These are phyloP conservation scores for Centropyge bicolor DNA, from an alignment of 2,797 vertebrate genomes.

Conservation along the genomic window DNA sequence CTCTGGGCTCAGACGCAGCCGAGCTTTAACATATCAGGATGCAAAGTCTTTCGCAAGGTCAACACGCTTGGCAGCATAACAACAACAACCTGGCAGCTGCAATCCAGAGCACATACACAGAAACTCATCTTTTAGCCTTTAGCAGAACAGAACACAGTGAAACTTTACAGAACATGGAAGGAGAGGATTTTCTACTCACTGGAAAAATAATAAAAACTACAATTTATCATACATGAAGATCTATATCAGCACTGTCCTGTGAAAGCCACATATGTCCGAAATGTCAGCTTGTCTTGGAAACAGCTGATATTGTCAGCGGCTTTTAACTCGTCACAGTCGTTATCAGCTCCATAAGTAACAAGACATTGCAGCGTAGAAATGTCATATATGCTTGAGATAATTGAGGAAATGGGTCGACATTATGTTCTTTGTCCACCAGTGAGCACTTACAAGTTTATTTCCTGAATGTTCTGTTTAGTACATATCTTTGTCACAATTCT, in stretches of 20 bases:
- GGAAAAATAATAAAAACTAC: background rate
- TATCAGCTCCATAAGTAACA: background rate
- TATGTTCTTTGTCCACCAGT: background rate
- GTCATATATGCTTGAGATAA: background rate
- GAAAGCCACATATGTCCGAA: background rate
- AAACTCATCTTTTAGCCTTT: conserved; percentile 2
- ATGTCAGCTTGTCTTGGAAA: background rate
- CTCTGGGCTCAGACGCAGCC: conserved; percentile 44
- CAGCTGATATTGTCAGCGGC: background rate
- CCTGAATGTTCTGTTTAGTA: background rate
- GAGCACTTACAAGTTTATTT: background rate
- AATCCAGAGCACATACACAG: conserved; percentile 35
- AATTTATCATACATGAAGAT: background rate
- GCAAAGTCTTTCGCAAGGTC: conserved; percentile 64
- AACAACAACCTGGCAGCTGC: conserved; percentile 41
- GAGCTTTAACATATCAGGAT: conserved; percentile 45
- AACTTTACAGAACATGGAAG: conserved; percentile 6
- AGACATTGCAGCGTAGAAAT: background rate
- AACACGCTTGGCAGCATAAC: conserved; percentile 45
- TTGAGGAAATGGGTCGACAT: background rate
- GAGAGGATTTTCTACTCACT: background rate
- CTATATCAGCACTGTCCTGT: background rate
- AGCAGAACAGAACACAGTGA: conserved; percentile 1
- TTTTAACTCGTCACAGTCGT: background rate
- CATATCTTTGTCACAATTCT: background rate